Evolutionary conservation across 1,140 invertebrate genomes (phyloP), one percentile per base, ranked within the genome.

Genomic region (Leptinotarsa undecemlineata): DNA sequence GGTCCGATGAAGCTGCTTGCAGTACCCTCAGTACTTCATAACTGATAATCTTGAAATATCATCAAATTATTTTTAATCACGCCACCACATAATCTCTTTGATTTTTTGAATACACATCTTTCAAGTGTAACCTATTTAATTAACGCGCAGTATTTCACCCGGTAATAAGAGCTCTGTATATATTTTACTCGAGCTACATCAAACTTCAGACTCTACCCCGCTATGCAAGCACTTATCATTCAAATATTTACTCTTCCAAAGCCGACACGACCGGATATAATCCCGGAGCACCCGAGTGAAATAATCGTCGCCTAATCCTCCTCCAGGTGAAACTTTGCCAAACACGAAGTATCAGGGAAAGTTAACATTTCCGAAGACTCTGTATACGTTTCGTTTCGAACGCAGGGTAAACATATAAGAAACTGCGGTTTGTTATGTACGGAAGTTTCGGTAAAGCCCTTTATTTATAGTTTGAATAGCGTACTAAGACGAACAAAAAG

Each of bases 231-330:
- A 57, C 51, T 17, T 57, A 17, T 19, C 51, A 17, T 19, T 57
- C 51, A 57, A 57, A 68, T 68, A 68, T 68, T 68, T 68, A 68
- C 66, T 68, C 19, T 68, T 68, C 42, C 66, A 47, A 68, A 68
- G 66, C 42, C 42, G 66, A 33, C 33, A 68, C 66, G 26, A 33
- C 66, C 42, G 23, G 42, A 42, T 42, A 68, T 68, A 42, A 68
- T 68, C 66, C 66, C 42, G 23, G 66, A 68, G 23, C 66, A 47
- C 23, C 66, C 23, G 42, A 47, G 66, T 33, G 42, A 68, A 68
- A 68, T 68, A 68, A 68, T 68, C 66, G 66, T 68, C 66, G 14
- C 66, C 33, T 68, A 68, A 68, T 48, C 66, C 42, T 47, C 15
- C 66, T 19, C 33, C 66, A 68, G 66, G 66, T 68, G 66, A 33